Evolutionary conservation across 2,888 invertebrate genomes (phyloP).

Genomic region (Platycnemis pennipes): DNA sequence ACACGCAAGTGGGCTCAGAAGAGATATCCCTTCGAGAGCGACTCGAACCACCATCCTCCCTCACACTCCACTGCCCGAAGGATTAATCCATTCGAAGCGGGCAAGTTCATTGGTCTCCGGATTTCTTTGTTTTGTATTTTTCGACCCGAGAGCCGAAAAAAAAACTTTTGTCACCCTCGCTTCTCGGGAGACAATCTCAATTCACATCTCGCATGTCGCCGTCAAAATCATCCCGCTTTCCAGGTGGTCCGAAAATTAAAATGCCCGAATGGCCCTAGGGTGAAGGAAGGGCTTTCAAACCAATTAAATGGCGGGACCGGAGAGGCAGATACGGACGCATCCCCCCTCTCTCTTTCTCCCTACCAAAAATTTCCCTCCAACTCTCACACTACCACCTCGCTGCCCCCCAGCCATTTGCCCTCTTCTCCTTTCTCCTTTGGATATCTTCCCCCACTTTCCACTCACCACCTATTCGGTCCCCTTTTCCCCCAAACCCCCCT

Average conservation of each 20-base stretch:
- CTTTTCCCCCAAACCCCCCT: neutral
- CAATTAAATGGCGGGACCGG: neutral
- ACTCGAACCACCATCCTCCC: no score
- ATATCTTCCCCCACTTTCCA: no score
- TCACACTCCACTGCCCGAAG: neutral
- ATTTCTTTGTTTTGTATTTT: neutral
- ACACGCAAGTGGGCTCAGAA: no score
- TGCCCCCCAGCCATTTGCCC: neutral
- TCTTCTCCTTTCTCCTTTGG: neutral
- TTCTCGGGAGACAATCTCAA: neutral
- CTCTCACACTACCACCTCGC: neutral
- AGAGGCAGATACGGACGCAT: neutral
- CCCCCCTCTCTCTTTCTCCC: neutral
- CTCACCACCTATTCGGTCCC: no score
- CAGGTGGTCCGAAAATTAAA: neutral
- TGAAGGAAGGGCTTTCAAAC: neutral
- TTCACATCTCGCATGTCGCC: neutral
- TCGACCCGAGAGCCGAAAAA: neutral
- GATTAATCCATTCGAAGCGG: neutral
- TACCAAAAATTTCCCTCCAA: neutral
- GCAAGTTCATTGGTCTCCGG: neutral
- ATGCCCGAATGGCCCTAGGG: neutral
- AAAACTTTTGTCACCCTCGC: constrained; percentile 6
- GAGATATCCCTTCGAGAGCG: no score
- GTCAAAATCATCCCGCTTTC: neutral